Percentiles rank a stretch among this genome's conserved stretches.
Conservation (phyloP, 1,140 invertebrate genomes). For the Drosophila bifasciata region DNA sequence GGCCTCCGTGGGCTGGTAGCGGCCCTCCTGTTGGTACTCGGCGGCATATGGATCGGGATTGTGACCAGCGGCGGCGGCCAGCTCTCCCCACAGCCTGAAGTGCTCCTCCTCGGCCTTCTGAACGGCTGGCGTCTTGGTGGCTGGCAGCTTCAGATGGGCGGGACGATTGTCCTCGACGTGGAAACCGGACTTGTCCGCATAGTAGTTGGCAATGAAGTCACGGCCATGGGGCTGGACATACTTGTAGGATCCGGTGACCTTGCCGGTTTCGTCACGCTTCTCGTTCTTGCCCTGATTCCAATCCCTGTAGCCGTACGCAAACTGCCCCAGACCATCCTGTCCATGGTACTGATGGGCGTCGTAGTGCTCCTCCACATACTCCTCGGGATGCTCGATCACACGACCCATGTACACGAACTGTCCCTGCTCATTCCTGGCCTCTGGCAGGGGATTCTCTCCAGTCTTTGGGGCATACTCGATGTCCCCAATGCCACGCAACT, state of each 20-base stretch:
- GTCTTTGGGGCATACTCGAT: conserved; percentile 85
- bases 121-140: conserved; percentile 86
- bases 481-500: conserved; percentile 72
- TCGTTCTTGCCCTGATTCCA: conserved; percentile 87
- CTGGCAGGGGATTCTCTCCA: conserved; percentile 84
- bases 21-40: conserved; percentile 74
- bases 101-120: conserved; percentile 87
- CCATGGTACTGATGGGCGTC: conserved; percentile 88
- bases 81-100: conserved; percentile 87
- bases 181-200: conserved; percentile 87
- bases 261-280: conserved; percentile 76
- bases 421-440: conserved; percentile 84
- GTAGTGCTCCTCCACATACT: conserved; percentile 88
- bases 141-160: conserved; percentile 85
- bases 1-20: conserved; percentile 67
- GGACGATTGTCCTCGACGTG: conserved; percentile 88
- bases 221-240: conserved; percentile 82
- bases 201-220: conserved; percentile 86
- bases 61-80: conserved; percentile 85
- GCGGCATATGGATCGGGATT: conserved; percentile 84
- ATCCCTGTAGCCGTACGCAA: conserved; percentile 87
- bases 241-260: conserved; percentile 79
- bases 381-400: conserved; percentile 87
- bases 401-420: conserved; percentile 86
- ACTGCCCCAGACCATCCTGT: conserved; percentile 87